phyloP scores from a whole-genome alignment of 1,140 invertebrate species.

The Parasteatoda tepidariorum region DNA sequence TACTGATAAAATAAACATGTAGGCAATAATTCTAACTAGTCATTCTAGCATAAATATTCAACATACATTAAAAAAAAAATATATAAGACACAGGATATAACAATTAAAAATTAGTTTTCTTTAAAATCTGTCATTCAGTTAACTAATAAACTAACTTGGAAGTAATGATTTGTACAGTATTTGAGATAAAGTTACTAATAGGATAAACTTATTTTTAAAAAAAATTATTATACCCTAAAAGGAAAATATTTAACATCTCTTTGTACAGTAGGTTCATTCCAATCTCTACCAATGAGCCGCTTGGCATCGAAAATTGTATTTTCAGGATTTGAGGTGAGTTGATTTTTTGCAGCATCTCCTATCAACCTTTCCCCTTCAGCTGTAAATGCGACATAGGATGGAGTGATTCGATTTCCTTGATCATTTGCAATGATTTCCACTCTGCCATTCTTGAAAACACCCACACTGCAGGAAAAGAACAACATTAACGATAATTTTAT shows the following conservation, averaged over 20 bases:
- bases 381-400: constrained; percentile 97
- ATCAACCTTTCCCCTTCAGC: constrained; percentile 95
- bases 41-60: too few species aligned
- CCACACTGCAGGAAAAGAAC: constrained; percentile 83
- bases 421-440: constrained; percentile 99
- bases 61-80: too few species aligned
- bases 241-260: constrained; percentile 96
- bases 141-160: too few species aligned
- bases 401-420: constrained; percentile 98
- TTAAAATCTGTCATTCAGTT: too few species aligned
- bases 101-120: too few species aligned
- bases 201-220: neutral
- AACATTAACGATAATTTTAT: neutral
- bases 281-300: constrained; percentile 94
- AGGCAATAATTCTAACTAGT: too few species aligned
- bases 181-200: too few species aligned
- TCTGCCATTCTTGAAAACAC: constrained; percentile 96
- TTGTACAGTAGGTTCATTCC: constrained; percentile 89
- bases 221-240: constrained; percentile 72
- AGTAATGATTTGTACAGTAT: too few species aligned
- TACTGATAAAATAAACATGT: too few species aligned
- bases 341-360: constrained; percentile 98
- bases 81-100: too few species aligned
- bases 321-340: constrained; percentile 96
- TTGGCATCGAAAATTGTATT: constrained; percentile 98